These are phyloP conservation scores for Dasysyrphus albostriatus DNA, from an alignment of 2,888 invertebrate genomes.

Conservation along the genomic window DNA sequence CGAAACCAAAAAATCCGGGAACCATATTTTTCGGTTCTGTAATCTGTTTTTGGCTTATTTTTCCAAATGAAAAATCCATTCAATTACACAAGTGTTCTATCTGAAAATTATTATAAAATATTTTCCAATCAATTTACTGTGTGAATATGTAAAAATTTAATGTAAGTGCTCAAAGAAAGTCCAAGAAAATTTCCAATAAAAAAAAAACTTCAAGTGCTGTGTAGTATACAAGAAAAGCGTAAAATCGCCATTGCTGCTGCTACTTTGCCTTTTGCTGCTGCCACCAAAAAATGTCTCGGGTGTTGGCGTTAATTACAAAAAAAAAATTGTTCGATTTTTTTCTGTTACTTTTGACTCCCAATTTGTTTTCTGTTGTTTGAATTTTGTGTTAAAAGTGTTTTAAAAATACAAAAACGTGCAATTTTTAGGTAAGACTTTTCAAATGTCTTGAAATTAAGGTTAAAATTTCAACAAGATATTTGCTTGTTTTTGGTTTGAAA, in stretches of 20 bases:
- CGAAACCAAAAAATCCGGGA: constrained; percentile 78
- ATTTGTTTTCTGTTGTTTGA: constrained; percentile 29
- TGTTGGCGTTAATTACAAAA: constrained; percentile 77
- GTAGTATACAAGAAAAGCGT: constrained; percentile 70
- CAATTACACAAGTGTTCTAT: constrained; percentile 68
- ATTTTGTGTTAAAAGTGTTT: constrained; percentile 18
- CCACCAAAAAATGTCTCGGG: constrained; percentile 76
- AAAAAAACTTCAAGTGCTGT: constrained; percentile 63
- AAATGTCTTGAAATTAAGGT: neutral
- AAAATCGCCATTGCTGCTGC: constrained; percentile 75
- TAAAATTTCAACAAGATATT: neutral
- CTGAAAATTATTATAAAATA: constrained; percentile 53
- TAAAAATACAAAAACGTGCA: neutral
- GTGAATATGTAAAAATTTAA: constrained; percentile 61
- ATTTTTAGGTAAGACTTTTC: constrained; percentile 18
- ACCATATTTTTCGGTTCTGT: constrained; percentile 78
- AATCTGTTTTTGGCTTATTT: constrained; percentile 69
- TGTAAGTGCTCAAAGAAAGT: constrained; percentile 62
- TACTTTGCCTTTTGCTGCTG: constrained; percentile 61
- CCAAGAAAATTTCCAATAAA: constrained; percentile 45
- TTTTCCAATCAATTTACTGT: constrained; percentile 42
- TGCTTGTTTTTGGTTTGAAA: neutral
- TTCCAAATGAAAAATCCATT: constrained; percentile 66
- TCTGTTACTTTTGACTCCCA: constrained; percentile 44
- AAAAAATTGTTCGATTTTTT: constrained; percentile 46